These are phyloP conservation scores for Paratrypauchen microcephalus DNA, from an alignment of 2,797 vertebrate species.

Conservation along the genomic window DNA sequence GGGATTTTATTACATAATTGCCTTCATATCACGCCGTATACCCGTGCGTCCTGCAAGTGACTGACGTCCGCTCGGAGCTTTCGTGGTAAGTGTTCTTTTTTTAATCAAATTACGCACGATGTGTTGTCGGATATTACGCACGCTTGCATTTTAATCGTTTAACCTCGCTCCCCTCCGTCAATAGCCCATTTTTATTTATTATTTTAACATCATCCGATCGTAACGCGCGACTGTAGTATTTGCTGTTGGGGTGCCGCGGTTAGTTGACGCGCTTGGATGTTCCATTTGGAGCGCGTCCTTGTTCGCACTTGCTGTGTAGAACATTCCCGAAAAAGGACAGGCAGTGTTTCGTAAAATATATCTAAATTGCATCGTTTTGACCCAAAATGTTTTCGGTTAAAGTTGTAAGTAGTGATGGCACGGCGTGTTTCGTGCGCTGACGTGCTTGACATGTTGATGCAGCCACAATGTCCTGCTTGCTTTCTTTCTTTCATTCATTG, in stretches of 20 bases:
- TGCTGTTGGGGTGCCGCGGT: too few relatives aligned
- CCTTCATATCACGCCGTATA: slow-evolving; percentile 12
- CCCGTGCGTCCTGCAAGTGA: slow-evolving; percentile 4
- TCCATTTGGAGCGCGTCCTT: slow-evolving; percentile 3
- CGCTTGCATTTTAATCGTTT: slow-evolving; percentile 12
- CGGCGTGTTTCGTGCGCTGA: slow-evolving; percentile 26
- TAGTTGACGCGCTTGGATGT: neutral
- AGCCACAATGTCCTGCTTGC: slow-evolving; percentile 49
- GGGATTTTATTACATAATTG: slow-evolving; percentile 33
- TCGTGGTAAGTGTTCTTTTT: slow-evolving; percentile 49
- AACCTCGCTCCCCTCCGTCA: too few relatives aligned
- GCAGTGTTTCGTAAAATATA: neutral
- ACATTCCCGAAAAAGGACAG: neutral
- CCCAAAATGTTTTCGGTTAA: neutral
- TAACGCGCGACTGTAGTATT: neutral
- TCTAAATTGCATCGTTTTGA: neutral
- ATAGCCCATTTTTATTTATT: too few relatives aligned
- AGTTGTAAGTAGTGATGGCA: slow-evolving; percentile 6
- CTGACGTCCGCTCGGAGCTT: slow-evolving; percentile 30
- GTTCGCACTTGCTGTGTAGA: neutral
- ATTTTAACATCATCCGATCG: neutral
- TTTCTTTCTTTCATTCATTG: slow-evolving; percentile 28
- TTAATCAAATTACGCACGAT: slow-evolving; percentile 25
- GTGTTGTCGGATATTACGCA: slow-evolving; percentile 5
- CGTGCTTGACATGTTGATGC: slow-evolving; percentile 73